Conservation (phyloP, 2,797 vertebrate genomes). For the Lateolabrax maculatus region DNA sequence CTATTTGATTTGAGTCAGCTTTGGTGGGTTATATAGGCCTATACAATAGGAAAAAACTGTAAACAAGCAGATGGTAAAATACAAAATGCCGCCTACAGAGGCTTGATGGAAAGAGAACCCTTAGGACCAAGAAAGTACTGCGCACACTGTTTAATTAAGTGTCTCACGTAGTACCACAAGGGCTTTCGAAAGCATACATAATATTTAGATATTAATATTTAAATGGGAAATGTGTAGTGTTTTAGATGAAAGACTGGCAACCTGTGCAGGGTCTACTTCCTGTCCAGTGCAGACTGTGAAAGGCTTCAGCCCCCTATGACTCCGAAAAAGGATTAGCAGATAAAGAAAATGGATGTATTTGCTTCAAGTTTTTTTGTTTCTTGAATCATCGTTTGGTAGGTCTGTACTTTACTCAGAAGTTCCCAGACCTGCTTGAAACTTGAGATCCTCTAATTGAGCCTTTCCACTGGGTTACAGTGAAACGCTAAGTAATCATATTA, state of each 20-base stretch:
- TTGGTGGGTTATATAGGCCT: no score
- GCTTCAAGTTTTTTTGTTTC: background rate
- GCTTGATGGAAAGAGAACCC: no score
- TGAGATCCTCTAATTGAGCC: slow-evolving; percentile 15
- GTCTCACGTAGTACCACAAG: no score
- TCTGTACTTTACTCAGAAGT: background rate
- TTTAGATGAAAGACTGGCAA: no score
- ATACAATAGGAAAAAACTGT: no score
- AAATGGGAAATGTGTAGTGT: background rate
- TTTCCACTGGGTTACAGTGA: background rate
- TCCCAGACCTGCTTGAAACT: background rate
- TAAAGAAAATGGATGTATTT: background rate
- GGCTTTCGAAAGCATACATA: background rate
- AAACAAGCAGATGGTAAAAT: no score
- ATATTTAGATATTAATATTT: no score
- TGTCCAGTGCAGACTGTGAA: background rate
- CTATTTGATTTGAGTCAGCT: background rate
- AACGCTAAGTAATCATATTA: background rate
- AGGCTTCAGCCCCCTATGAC: background rate
- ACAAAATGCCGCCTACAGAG: no score
- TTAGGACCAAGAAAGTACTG: no score
- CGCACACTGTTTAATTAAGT: no score
- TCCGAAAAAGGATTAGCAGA: background rate
- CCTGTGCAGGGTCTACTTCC: no score
- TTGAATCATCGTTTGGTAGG: background rate